phyloP scores from a whole-genome alignment of 2,888 invertebrate species.

The Leucoptera coffeella region DNA sequence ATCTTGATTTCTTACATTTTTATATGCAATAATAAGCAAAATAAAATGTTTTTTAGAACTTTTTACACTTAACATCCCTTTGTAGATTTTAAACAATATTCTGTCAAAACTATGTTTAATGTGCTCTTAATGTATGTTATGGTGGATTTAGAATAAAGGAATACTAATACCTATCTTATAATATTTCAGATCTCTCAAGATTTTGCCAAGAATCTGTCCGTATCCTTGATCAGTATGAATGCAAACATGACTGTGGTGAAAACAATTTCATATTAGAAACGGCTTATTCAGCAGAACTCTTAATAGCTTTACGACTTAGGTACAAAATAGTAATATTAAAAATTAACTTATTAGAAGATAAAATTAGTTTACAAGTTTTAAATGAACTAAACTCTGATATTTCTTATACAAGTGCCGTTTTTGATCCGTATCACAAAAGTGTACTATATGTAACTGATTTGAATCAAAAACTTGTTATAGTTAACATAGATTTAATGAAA shows the following conservation, averaged over 20 bases:
- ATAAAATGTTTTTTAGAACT: too few species aligned
- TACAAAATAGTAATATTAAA: conserved; percentile 25
- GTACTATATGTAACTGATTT: conserved; percentile 27
- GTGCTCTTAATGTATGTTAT: too few species aligned
- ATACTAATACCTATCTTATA: too few species aligned
- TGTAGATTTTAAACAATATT: too few species aligned
- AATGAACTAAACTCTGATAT: conserved; percentile 22
- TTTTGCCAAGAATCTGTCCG: conserved; percentile 15
- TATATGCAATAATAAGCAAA: too few species aligned
- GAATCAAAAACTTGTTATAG: conserved; percentile 22
- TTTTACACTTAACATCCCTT: too few species aligned
- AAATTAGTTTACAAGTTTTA: conserved; percentile 16
- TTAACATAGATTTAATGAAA: conserved; percentile 29
- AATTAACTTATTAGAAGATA: conserved; percentile 11
- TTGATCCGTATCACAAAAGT: conserved; percentile 29
- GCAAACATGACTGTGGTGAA: conserved; percentile 19
- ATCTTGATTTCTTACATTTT: too few species aligned
- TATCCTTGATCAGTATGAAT: conserved; percentile 12
- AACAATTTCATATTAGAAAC: conserved; percentile 27
- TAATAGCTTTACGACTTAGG: conserved; percentile 28
- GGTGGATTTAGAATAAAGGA: too few species aligned
- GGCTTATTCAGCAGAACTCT: conserved; percentile 14
- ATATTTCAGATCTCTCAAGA: conserved; percentile 23
- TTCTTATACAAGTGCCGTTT: conserved; percentile 29
- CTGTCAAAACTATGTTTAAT: too few species aligned